Conservation (phyloP, 2,797 vertebrate genomes). For the Triplophysa yarkandensis region DNA sequence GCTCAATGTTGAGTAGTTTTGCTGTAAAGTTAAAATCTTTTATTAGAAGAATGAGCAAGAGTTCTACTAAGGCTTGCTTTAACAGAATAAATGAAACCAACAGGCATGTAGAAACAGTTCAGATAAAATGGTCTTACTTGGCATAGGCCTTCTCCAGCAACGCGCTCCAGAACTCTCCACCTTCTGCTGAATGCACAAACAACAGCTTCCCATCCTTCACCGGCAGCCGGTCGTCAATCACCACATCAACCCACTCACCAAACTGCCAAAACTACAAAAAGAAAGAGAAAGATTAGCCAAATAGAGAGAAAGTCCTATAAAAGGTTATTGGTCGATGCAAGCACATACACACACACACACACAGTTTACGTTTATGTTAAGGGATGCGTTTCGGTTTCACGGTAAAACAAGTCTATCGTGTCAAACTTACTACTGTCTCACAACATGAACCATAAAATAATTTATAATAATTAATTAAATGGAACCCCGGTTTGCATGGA, state of each 20-base stretch:
- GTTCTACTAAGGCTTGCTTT: no score
- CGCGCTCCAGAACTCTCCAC: constrained; percentile 93
- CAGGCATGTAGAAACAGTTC: neutral
- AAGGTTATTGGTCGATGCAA: no score
- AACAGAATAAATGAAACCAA: neutral
- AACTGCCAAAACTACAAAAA: constrained; percentile 93
- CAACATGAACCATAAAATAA: no score
- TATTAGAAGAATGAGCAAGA: no score
- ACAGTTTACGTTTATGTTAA: no score
- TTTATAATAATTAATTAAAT: no score
- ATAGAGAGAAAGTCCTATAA: neutral
- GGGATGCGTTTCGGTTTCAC: no score
- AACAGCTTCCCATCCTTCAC: constrained; percentile 88
- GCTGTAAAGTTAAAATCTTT: no score
- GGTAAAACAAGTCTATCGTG: no score
- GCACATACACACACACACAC: neutral
- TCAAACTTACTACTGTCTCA: no score
- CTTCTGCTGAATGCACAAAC: constrained; percentile 91
- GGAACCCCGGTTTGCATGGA: no score
- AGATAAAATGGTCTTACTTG: constrained; percentile 82
- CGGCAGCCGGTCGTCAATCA: constrained; percentile 91
- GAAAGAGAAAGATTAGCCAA: neutral
- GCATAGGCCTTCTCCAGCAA: constrained; percentile 96
- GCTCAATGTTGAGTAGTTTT: neutral
- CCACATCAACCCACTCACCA: constrained; percentile 92